These are phyloP conservation scores for Virgularia gustaviana DNA, from an alignment of 92 coral and sea anemone species.

Conservation along the genomic window DNA sequence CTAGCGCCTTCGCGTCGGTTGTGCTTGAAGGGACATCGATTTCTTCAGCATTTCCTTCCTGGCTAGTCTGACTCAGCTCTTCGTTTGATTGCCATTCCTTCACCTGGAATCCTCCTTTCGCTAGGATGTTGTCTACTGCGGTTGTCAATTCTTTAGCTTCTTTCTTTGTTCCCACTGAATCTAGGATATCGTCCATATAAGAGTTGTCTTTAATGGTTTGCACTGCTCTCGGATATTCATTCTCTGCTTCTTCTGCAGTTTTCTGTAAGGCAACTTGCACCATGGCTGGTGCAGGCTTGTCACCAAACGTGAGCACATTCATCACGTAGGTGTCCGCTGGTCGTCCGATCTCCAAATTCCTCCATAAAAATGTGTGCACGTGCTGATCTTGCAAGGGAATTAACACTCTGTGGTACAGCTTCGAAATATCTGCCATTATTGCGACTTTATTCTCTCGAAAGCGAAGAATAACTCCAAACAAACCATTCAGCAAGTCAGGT, in stretches of 20 bases:
- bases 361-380: conserved; percentile 50
- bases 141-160: conserved; percentile 38
- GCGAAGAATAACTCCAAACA: neutral
- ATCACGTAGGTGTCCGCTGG: conserved; percentile 33
- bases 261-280: conserved; percentile 43
- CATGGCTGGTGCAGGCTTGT: conserved; percentile 34
- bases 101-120: conserved; percentile 57
- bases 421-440: conserved; percentile 17
- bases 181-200: conserved; percentile 64
- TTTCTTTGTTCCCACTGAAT: conserved; percentile 39
- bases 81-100: conserved; percentile 48
- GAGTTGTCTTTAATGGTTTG: conserved; percentile 42
- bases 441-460: conserved; percentile 51
- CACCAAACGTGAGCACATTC: conserved; percentile 34
- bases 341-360: conserved; percentile 55
- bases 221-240: conserved; percentile 48
- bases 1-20: conserved; percentile 4
- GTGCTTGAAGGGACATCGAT: conserved; percentile 40
- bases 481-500: conserved; percentile 50
- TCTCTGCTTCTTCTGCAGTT: conserved; percentile 53
- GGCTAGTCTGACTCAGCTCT: neutral
- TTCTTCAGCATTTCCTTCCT: conserved; percentile 31
- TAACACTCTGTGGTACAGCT: conserved; percentile 41
- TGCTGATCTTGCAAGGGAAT: conserved; percentile 40
- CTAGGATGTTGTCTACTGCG: conserved; percentile 43